phyloP scores from a whole-genome alignment of 2,888 invertebrate genomes.

The Diloba caeruleocephala region DNA sequence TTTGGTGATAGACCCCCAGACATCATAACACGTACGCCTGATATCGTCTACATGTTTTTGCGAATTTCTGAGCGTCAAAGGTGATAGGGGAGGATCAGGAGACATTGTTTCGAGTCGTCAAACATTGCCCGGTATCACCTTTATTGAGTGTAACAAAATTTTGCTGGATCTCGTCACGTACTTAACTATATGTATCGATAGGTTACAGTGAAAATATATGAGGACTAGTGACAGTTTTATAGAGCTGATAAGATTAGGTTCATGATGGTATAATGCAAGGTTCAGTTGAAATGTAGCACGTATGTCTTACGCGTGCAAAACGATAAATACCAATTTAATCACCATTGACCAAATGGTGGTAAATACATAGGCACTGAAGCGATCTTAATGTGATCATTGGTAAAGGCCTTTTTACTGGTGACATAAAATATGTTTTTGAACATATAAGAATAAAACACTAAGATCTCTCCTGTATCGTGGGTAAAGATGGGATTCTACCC shows the following conservation, averaged over 20 bases:
- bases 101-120: slow-evolving; percentile 74
- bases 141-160: slow-evolving; percentile 48
- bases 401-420: too few relatives aligned
- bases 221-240: slow-evolving; percentile 9
- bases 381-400: too few relatives aligned
- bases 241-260: neutral
- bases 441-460: too few relatives aligned
- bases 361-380: too few relatives aligned
- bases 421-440: too few relatives aligned
- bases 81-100: slow-evolving; percentile 75
- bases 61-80: slow-evolving; percentile 75
- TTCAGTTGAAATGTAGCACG: too few relatives aligned
- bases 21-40: slow-evolving; percentile 76
- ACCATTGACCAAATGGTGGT: neutral
- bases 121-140: slow-evolving; percentile 56
- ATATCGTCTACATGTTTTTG: slow-evolving; percentile 74
- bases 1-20: slow-evolving; percentile 64
- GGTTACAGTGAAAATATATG: slow-evolving; percentile 19
- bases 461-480: too few relatives aligned
- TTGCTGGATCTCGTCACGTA: slow-evolving; percentile 47
- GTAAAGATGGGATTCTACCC: too few relatives aligned
- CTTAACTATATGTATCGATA: slow-evolving; percentile 22
- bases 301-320: too few relatives aligned
- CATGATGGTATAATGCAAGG: neutral
- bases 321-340: too few relatives aligned